Conservation (phyloP, 2,797 vertebrate species). For the Semaprochilodus insignis region DNA sequence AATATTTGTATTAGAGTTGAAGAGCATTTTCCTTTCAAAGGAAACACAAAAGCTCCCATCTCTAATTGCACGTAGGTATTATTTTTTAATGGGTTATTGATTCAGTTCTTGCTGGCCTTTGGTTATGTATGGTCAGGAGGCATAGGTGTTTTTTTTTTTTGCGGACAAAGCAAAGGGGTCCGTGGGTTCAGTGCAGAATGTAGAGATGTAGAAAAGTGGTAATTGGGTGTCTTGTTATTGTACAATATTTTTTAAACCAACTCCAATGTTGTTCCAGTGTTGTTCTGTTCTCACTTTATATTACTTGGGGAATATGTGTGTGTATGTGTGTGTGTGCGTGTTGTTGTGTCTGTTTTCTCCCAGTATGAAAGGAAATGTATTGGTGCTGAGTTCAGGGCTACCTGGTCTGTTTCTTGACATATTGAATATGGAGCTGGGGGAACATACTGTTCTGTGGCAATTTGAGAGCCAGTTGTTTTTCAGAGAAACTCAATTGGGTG, state of each 20-base stretch:
- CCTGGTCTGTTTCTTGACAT: constrained; percentile 52
- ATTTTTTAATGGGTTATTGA: constrained; percentile 60
- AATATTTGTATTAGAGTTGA: constrained; percentile 22
- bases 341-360: not conserved
- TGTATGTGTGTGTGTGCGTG: constrained; percentile 1
- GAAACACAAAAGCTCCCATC: constrained; percentile 28
- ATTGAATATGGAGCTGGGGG: constrained; percentile 58
- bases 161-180: constrained; percentile 3
- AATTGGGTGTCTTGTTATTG: constrained; percentile 35
- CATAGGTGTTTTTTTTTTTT: not conserved
- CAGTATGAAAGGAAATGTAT: constrained; percentile 35
- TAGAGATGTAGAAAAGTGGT: constrained; percentile 18
- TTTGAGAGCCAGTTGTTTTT: constrained; percentile 63
- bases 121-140: constrained; percentile 20
- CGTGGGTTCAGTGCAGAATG: not conserved
- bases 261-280: constrained; percentile 3
- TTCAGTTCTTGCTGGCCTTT: constrained; percentile 31
- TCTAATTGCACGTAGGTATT: constrained; percentile 49
- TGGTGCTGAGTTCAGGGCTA: constrained; percentile 13
- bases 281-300: constrained; percentile 16
- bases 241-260: not conserved
- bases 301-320: not conserved
- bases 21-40: constrained; percentile 19
- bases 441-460: constrained; percentile 60
- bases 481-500: constrained; percentile 57